These are phyloP conservation scores for Aleiodes sp. DNA, from an alignment of 1,140 invertebrate genomes.

Conservation along the genomic window DNA sequence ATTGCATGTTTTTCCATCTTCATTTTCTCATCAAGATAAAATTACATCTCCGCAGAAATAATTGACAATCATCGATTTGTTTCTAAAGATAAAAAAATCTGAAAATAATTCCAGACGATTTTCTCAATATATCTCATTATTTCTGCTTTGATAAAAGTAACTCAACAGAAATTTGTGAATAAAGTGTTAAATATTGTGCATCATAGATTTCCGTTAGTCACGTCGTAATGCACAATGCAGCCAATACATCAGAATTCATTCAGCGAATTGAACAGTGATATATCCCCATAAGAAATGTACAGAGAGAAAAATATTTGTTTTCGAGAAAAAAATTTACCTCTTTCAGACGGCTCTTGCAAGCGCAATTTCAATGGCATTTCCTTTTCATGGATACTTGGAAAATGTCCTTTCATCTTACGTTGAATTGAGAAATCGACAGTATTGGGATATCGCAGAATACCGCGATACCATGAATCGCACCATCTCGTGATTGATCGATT, in stretches of 20 bases:
- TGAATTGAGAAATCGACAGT: neutral
- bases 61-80: too few relatives aligned
- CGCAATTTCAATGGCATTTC: neutral
- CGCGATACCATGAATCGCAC: neutral
- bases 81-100: too few relatives aligned
- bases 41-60: too few relatives aligned
- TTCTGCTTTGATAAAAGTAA: neutral
- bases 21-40: too few relatives aligned
- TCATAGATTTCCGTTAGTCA: neutral
- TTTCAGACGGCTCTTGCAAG: slow-evolving; percentile 6
- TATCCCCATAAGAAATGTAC: slow-evolving; percentile 7
- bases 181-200: neutral
- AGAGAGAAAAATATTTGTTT: neutral
- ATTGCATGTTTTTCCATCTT: too few relatives aligned
- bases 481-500: neutral
- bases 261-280: neutral
- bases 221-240: neutral
- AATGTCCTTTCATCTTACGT: slow-evolving; percentile 7
- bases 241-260: slow-evolving; percentile 12
- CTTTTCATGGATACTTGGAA: neutral
- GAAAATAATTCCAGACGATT: too few relatives aligned
- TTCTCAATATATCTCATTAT: too few relatives aligned
- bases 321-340: slow-evolving; percentile 2
- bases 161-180: neutral
- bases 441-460: neutral